These are phyloP conservation scores for Penelope pileata DNA, from an alignment of 2,113 vertebrate species.

Conservation along the genomic window DNA sequence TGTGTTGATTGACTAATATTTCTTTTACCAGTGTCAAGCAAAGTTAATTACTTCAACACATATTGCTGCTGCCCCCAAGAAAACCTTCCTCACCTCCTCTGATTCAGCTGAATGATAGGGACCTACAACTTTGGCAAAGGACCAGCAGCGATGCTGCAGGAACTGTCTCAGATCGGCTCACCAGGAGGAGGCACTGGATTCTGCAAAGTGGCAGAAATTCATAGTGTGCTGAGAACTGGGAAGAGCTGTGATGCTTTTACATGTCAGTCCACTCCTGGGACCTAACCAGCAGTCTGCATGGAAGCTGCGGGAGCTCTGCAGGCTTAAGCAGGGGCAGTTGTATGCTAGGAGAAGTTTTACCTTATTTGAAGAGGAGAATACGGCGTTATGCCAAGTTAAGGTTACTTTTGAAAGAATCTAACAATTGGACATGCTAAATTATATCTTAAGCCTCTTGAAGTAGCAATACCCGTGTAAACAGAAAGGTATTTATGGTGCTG, in stretches of 20 bases:
- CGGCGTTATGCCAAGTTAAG: neutral
- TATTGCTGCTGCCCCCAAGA: neutral
- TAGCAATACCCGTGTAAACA: neutral
- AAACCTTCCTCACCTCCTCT: neutral
- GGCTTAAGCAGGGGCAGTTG: neutral
- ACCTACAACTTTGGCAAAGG: neutral
- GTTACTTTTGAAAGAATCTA: neutral
- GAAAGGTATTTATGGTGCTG: neutral
- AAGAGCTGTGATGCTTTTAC: neutral
- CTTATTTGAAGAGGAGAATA: neutral
- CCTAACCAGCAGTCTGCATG: neutral
- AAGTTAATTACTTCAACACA: neutral
- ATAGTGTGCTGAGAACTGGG: accelerated
- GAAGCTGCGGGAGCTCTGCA: neutral
- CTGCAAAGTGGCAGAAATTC: accelerated
- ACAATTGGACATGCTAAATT: neutral
- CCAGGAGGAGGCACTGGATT: neutral
- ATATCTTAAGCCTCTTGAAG: neutral
- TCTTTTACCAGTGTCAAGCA: neutral
- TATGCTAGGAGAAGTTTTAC: neutral
- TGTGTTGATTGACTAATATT: neutral
- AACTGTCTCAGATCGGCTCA: neutral
- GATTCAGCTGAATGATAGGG: neutral
- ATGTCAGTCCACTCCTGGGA: neutral
- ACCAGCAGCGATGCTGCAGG: accelerated